Conservation (phyloP, 1,140 invertebrate genomes). For the Neelides sp. region DNA sequence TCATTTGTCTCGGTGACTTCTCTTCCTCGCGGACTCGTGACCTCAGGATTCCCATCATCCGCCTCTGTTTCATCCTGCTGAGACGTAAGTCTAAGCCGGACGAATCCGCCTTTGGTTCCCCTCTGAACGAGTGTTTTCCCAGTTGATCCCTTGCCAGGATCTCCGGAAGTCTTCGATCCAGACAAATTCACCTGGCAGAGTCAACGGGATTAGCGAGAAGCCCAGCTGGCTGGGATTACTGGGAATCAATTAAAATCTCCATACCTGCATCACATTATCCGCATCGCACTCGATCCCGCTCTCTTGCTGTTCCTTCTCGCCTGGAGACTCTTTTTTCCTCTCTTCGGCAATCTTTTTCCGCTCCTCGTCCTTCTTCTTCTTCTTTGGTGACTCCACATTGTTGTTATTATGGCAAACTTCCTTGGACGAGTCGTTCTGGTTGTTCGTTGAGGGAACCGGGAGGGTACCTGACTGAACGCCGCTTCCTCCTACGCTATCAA, state of each 20-base stretch:
- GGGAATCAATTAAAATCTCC: not conserved
- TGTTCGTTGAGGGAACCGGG: slow-evolving; percentile 21
- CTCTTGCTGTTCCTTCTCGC: slow-evolving; percentile 25
- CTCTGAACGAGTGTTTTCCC: slow-evolving; percentile 27
- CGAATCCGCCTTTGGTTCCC: slow-evolving; percentile 41
- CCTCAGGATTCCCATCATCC: slow-evolving; percentile 30
- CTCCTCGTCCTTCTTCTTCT: slow-evolving; percentile 35
- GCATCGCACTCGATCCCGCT: slow-evolving; percentile 21
- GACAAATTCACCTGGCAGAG: slow-evolving; percentile 35
- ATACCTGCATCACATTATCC: slow-evolving; percentile 26
- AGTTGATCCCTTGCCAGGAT: slow-evolving; percentile 26
- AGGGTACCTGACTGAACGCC: slow-evolving; percentile 28
- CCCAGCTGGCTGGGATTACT: not conserved
- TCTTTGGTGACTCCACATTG: slow-evolving; percentile 20
- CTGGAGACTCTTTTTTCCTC: slow-evolving; percentile 11
- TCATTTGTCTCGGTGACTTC: slow-evolving; percentile 33
- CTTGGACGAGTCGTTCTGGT: slow-evolving; percentile 26
- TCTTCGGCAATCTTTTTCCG: slow-evolving; percentile 39
- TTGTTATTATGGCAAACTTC: slow-evolving; percentile 29
- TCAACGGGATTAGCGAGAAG: not conserved
- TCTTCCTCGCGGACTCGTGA: slow-evolving; percentile 32
- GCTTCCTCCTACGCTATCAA: slow-evolving; percentile 31
- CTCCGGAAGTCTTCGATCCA: slow-evolving; percentile 36
- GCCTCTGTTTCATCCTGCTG: slow-evolving; percentile 39
- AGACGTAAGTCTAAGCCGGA: slow-evolving; percentile 47